phyloP scores from a whole-genome alignment of 1,140 invertebrate genomes.

The Cryptotermes secundus region DNA sequence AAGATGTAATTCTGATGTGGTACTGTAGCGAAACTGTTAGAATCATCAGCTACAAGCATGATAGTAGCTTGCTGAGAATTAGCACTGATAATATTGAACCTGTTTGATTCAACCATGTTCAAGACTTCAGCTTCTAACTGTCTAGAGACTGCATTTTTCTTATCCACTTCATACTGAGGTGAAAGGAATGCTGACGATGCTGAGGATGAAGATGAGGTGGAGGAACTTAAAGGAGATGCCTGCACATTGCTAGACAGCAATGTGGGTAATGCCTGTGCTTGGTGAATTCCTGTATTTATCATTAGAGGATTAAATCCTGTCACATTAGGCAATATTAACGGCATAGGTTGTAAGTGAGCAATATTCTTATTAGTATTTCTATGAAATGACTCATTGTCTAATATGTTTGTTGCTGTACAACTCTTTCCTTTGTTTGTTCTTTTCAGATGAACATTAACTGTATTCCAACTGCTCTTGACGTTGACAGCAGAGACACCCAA shows the following conservation, averaged over 20 bases:
- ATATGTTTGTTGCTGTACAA: background rate
- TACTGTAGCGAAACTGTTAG: background rate
- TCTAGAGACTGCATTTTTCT: background rate
- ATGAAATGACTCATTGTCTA: background rate
- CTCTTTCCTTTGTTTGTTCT: background rate
- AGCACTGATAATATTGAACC: background rate
- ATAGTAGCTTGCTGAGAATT: background rate
- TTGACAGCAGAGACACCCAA: background rate
- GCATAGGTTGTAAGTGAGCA: background rate
- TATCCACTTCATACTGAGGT: background rate
- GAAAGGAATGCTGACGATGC: background rate
- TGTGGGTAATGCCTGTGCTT: background rate
- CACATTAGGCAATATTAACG: background rate
- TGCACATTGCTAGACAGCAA: background rate
- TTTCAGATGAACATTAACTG: background rate
- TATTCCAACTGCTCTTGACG: background rate
- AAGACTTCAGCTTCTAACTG: background rate
- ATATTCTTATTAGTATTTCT: background rate
- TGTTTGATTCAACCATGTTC: background rate
- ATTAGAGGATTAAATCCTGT: background rate
- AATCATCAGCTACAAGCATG: background rate
- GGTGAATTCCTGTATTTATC: slow-evolving; percentile 1
- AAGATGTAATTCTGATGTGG: background rate
- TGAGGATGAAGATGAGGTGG: background rate
- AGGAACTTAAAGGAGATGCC: background rate